These are phyloP conservation scores for Ryuthela nishihirai DNA, from an alignment of 2,888 invertebrate genomes.

Conservation along the genomic window DNA sequence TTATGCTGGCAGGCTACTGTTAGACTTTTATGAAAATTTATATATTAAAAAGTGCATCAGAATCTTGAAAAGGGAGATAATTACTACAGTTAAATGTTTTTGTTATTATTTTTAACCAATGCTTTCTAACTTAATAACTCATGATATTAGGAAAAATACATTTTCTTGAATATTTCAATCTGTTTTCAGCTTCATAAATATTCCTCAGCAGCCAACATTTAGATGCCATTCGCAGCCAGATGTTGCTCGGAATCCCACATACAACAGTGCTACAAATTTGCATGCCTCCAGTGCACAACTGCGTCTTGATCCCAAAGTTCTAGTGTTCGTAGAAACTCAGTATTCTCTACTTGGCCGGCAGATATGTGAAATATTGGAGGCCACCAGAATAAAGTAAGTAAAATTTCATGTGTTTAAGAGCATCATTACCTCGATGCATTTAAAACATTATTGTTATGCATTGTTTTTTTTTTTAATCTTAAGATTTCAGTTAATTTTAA, in stretches of 20 bases:
- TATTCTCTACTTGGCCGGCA: constrained; percentile 86
- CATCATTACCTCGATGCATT: background rate
- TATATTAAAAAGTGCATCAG: too few species aligned
- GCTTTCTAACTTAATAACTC: too few species aligned
- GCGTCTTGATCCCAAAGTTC: constrained; percentile 80
- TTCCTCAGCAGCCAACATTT: constrained; percentile 9
- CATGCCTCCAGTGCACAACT: constrained; percentile 80
- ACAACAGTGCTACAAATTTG: constrained; percentile 57
- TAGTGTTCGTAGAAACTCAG: constrained; percentile 91
- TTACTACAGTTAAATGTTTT: too few species aligned
- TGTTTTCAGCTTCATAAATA: background rate
- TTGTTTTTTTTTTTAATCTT: too few species aligned
- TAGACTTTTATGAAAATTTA: too few species aligned
- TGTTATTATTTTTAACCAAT: too few species aligned
- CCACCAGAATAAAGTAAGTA: constrained; percentile 79
- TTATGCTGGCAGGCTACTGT: too few species aligned
- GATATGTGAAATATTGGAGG: constrained; percentile 85
- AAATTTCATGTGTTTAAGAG: background rate
- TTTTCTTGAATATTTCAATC: background rate
- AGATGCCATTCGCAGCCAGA: constrained; percentile 14
- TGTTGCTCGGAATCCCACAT: background rate
- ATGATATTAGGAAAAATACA: too few species aligned
- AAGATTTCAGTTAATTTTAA: too few species aligned
- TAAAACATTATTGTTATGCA: too few species aligned
- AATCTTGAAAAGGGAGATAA: too few species aligned